Base-by-base conservation (phyloP, 2,888 invertebrate species). In the Ormyrus pomaceus region DNA sequence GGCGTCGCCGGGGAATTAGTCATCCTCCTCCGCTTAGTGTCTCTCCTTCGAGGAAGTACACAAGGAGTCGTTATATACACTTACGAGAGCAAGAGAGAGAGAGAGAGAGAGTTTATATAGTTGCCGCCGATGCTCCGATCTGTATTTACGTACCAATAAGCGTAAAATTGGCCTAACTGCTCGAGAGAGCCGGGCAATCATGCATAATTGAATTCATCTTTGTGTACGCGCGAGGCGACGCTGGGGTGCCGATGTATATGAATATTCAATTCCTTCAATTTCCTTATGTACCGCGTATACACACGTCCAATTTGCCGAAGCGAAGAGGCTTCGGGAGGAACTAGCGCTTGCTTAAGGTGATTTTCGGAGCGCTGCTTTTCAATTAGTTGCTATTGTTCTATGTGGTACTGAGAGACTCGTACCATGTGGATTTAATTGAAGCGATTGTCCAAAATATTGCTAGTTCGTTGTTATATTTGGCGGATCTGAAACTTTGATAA, bases 141-240 rank as follows among this genome's bases (percentile, higher is more conserved):
- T 19, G 86, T 88, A 89, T 89, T 89, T 88, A 88, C 88, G 87
- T 89, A 87, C 88, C 88, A 88, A 89, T 89, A 88, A 88, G 88
- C 89, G 88, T 87, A 86, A 89, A 89, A 89, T 89, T 89, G 90
- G 87, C 86, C 87, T 85, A 88, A 81, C 87, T 86, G 85, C 86
- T 84, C 83, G 82, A 62, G 65, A 9, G 86, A 87, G 84, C 84
- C 84, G 84, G 87, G 87, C 89, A 89, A 89, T 89, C 87, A 85
- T 85, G 87, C 84, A 87, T 89, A 89, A 89, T 89, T 89, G 87
- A 89, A 89, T 89, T 87, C 87, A 88, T 87, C 88, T 88, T 88
- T 87, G 88, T 85, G 84, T 85, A 84, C 84, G 84, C 81, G 82
- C 82, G 77, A 72, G 7, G 53, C 9, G 58, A 10, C 13, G 7